These are phyloP conservation scores for Paratrypauchen microcephalus DNA, from an alignment of 2,797 vertebrate species.

Conservation along the genomic window DNA sequence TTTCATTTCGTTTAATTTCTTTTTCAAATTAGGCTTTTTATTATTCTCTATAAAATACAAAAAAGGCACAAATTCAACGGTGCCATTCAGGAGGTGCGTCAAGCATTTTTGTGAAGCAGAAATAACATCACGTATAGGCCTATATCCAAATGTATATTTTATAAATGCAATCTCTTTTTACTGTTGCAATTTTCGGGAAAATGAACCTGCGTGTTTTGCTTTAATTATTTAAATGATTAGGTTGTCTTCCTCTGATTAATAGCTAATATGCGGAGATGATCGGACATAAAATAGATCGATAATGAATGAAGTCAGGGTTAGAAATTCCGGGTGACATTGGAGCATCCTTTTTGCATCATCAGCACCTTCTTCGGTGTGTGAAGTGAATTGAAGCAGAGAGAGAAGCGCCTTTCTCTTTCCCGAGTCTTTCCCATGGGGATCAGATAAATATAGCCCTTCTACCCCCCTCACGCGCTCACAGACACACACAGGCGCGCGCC, in stretches of 20 bases:
- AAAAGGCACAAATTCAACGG: no score
- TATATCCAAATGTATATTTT: no score
- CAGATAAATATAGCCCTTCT: conserved; percentile 90
- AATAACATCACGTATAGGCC: no score
- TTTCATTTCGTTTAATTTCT: neutral
- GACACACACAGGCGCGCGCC: conserved; percentile 9
- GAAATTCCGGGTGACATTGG: conserved; percentile 82
- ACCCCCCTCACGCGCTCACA: conserved; percentile 55
- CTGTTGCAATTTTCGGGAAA: neutral
- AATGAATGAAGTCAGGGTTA: conserved; percentile 72
- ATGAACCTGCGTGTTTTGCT: neutral
- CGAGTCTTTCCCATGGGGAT: conserved; percentile 95
- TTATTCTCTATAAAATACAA: neutral
- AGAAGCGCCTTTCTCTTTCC: conserved; percentile 87
- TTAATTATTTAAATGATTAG: neutral
- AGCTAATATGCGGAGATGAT: conserved; percentile 14
- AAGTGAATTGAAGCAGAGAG: conserved; percentile 74
- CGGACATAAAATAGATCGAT: conserved; percentile 11
- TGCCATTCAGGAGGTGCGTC: no score
- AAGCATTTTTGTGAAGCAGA: no score
- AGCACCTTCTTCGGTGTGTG: conserved; percentile 86
- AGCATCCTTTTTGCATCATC: conserved; percentile 79
- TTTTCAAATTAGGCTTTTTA: neutral
- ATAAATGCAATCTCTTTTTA: neutral
- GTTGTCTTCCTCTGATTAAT: neutral